Evolutionary conservation across 2,113 vertebrate species (phyloP), one percentile per base, ranked within the genome.

Genomic region (Bufo gargarizans): DNA sequence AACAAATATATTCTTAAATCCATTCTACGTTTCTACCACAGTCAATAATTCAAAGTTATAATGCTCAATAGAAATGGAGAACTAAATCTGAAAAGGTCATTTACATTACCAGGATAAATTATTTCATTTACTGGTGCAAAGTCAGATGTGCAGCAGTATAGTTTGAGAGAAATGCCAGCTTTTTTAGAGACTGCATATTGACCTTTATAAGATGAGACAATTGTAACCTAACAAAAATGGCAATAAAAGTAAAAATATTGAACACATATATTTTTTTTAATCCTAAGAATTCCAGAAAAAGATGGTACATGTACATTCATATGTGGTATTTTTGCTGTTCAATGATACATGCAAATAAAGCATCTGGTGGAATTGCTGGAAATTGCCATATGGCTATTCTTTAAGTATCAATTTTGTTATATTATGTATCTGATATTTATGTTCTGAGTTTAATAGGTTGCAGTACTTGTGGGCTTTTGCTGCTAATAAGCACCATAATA

Each of bases 181-280:
- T 83, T 71, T 71, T 67, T 84, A n/a, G 69, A 86, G 90, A 87
- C 12, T 16, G 58, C 10, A 10, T 88, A 63, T 16, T 91, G 76
- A 91, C 85, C 87, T 89, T 86, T 86, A 77, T 81, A 45, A 77
- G 59, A 91, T 61, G 55, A 85, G 84, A 80, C 53, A 74, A 81
- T 79, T 85, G 77, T 59, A 74, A 59, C 74, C 63, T 85, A 65
- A 82, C 77, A 49, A 53, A 88, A 82, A 84, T 77, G 81, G 53
- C 84, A 56, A 84, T 88, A 56, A 20, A 74, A 88, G 43, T 84
- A 47, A 55, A 84, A 65, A 61, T 14, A 67, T 43, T 79, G 59
- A 77, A 83, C 13, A 77, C 33, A 33, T 33, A 33, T 33, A 1
- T 10, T 33, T 55, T 33, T 56, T 56, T 33, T 16, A 65, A 13